These are phyloP conservation scores for Clepsis dumicolana DNA, from an alignment of 2,888 invertebrate species.

Conservation along the genomic window DNA sequence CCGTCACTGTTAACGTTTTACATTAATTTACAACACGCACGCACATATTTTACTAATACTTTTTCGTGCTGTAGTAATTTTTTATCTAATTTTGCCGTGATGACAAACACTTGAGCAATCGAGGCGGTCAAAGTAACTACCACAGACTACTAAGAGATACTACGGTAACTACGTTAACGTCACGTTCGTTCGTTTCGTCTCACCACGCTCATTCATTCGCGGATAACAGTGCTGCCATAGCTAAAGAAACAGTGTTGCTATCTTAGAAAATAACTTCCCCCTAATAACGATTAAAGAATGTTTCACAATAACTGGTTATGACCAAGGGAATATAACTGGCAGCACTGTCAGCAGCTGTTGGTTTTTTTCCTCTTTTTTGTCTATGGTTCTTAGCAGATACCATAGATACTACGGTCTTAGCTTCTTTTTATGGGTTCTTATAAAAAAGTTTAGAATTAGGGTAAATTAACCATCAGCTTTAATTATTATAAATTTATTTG, in stretches of 20 bases:
- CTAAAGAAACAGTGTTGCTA: background rate
- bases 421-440: no score
- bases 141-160: no score
- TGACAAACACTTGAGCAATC: conserved; percentile 56
- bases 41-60: conserved; percentile 42
- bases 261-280: background rate
- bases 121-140: conserved; percentile 7
- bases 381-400: no score
- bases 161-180: no score
- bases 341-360: background rate
- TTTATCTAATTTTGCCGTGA: conserved; percentile 55
- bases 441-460: no score
- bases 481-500: no score
- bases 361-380: no score
- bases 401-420: no score
- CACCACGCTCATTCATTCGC: background rate
- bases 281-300: background rate
- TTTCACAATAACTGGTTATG: background rate
- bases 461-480: no score
- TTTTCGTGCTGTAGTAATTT: conserved; percentile 43
- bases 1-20: conserved; percentile 39
- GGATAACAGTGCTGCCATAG: background rate
- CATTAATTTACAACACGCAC: conserved; percentile 43
- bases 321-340: background rate
- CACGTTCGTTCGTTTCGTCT: background rate